Evolutionary conservation across 2,797 vertebrate species (phyloP).

Genomic region (Lophotriccus pileatus): DNA sequence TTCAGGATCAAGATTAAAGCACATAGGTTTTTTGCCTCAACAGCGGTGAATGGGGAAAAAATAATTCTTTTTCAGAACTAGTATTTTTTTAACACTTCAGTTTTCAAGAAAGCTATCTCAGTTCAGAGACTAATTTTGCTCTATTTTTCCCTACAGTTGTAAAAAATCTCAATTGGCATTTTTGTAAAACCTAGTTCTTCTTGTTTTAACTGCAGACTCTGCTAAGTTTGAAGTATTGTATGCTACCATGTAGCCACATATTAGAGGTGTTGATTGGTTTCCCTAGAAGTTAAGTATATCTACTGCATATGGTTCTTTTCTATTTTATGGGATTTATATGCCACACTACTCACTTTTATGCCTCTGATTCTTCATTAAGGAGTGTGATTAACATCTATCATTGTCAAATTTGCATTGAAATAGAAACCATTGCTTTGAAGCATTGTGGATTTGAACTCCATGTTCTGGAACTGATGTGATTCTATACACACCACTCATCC

Average conservation of each 20-base stretch:
- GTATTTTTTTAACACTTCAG: background rate
- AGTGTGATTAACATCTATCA: conserved; percentile 56
- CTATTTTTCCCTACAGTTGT: background rate
- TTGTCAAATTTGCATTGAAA: conserved; percentile 67
- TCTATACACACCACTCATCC: conserved; percentile 50
- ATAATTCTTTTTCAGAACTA: background rate
- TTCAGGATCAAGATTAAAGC: background rate
- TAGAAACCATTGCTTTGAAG: conserved; percentile 63
- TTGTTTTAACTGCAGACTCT: background rate
- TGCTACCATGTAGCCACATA: background rate
- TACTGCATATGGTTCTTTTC: conserved; percentile 29
- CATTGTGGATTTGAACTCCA: conserved; percentile 17
- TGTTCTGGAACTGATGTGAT: conserved; percentile 65
- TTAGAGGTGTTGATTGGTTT: conserved; percentile 24
- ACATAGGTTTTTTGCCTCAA: background rate
- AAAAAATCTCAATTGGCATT: background rate
- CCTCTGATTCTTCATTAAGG: conserved; percentile 31
- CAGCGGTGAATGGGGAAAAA: background rate
- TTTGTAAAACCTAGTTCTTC: background rate
- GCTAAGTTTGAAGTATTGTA: background rate
- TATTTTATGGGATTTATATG: conserved; percentile 46
- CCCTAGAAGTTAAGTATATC: background rate
- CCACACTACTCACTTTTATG: conserved; percentile 49
- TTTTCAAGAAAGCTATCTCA: background rate
- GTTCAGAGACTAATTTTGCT: background rate